Evolutionary conservation across 2,113 vertebrate species (phyloP).

Genomic region (Coryphaenoides rupestris): DNA sequence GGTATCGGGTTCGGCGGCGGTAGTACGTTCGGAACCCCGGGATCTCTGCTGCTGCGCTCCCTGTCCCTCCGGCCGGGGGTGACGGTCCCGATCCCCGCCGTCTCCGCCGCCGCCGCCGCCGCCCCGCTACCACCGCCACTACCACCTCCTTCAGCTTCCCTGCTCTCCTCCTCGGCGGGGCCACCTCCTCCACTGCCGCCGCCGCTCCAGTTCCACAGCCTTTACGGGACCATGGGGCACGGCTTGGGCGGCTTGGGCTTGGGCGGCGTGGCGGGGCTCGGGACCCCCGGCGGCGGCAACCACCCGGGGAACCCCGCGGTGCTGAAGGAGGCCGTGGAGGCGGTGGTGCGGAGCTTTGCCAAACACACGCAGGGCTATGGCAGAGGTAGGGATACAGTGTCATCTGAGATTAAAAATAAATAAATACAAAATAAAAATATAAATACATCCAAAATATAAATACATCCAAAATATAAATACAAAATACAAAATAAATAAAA

Average conservation of each 20-base stretch:
- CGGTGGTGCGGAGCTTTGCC: slow-evolving; percentile 93
- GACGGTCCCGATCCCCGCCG: slow-evolving; percentile 65
- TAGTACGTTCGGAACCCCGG: slow-evolving; percentile 50
- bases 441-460: too few species aligned
- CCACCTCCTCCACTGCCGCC: slow-evolving; percentile 78
- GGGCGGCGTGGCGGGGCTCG: slow-evolving; percentile 65
- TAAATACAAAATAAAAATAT: too few species aligned
- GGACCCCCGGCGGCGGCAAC: slow-evolving; percentile 64
- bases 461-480: too few species aligned
- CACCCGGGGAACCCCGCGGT: slow-evolving; percentile 83
- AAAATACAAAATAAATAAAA: too few species aligned
- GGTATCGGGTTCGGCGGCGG: slow-evolving; percentile 73
- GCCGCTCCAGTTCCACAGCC: slow-evolving; percentile 76
- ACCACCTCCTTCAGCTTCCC: slow-evolving; percentile 57
- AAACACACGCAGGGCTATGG: slow-evolving; percentile 96
- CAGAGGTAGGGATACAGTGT: slow-evolving; percentile 86
- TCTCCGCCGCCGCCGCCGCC: too few species aligned
- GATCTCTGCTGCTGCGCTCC: slow-evolving; percentile 75
- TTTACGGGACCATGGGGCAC: slow-evolving; percentile 64
- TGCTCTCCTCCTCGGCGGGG: slow-evolving; percentile 65
- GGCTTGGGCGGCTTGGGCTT: too few species aligned
- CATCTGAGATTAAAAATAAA: neutral
- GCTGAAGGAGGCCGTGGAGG: slow-evolving; percentile 92
- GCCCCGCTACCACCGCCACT: slow-evolving; percentile 63
- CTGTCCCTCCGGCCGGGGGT: slow-evolving; percentile 73